A percentile compares a stretch with the other conserved stretches of the same genome.
Evolutionary conservation across 2,888 invertebrate species (phyloP).

Genomic region (Sesia bembeciformis): DNA sequence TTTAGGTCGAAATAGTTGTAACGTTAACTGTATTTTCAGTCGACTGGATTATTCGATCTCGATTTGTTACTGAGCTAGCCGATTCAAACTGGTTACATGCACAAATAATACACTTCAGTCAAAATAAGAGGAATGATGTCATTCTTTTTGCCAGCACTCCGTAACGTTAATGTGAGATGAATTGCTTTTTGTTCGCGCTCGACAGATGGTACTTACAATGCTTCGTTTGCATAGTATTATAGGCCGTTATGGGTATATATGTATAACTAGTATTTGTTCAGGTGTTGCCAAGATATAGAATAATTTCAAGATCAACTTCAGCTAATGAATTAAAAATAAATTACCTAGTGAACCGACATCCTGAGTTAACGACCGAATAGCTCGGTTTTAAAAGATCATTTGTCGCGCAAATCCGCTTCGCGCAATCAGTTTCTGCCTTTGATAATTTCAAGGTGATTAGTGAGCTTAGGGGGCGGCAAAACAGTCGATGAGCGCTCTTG

Average conservation of each 20-base stretch:
- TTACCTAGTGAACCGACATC: too few species aligned
- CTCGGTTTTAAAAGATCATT: neutral
- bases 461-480: constrained; percentile 7
- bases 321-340: too few species aligned
- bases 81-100: constrained; percentile 26
- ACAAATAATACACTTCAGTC: constrained; percentile 15
- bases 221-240: constrained; percentile 44
- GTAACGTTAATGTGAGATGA: constrained; percentile 51
- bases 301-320: too few species aligned
- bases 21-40: constrained; percentile 48
- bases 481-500: constrained; percentile 43
- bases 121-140: constrained; percentile 51
- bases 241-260: constrained; percentile 12
- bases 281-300: constrained; percentile 11
- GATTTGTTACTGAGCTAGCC: constrained; percentile 30
- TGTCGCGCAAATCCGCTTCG: neutral
- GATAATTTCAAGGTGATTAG: constrained; percentile 8
- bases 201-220: constrained; percentile 45
- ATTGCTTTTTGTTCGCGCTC: constrained; percentile 54
- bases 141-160: constrained; percentile 47
- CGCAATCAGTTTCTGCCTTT: neutral
- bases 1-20: constrained; percentile 45
- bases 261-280: constrained; percentile 12
- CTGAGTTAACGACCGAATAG: too few species aligned
- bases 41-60: constrained; percentile 33